Conservation (phyloP, 2,888 invertebrate genomes). For the Nemoura dubitans region DNA sequence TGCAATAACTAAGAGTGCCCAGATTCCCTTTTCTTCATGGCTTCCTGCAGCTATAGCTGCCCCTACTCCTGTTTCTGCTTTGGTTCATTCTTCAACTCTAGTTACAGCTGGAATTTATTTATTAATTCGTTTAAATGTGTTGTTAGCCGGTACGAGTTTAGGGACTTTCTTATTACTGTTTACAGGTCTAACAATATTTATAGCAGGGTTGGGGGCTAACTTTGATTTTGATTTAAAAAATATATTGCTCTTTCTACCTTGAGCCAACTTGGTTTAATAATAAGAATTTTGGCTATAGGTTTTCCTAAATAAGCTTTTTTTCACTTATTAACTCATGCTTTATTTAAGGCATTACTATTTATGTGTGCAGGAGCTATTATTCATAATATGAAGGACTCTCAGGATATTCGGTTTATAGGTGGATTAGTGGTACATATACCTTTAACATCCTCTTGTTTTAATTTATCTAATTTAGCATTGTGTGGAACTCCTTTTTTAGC, state of each 20-base stretch:
- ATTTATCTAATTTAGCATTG: conserved; percentile 69
- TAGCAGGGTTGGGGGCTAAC: conserved; percentile 67
- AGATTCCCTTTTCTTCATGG: conserved; percentile 55
- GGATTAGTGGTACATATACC: conserved; percentile 59
- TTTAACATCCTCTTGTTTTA: conserved; percentile 59
- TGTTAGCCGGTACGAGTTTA: conserved; percentile 61
- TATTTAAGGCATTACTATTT: conserved; percentile 81
- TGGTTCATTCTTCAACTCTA: conserved; percentile 14
- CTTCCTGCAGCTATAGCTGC: conserved; percentile 19
- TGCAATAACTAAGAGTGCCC: conserved; percentile 77
- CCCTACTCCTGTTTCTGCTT: background rate
- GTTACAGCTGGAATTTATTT: conserved; percentile 62
- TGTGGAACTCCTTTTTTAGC: conserved; percentile 70
- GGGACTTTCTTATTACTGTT: conserved; percentile 60
- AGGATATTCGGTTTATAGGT: conserved; percentile 74
- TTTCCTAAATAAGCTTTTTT: conserved; percentile 70
- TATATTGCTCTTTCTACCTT: conserved; percentile 80
- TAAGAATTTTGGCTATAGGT: conserved; percentile 69
- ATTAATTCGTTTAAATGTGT: conserved; percentile 73
- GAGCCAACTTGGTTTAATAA: conserved; percentile 79
- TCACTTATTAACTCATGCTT: conserved; percentile 77
- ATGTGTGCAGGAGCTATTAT: conserved; percentile 76
- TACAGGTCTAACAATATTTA: background rate
- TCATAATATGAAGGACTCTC: conserved; percentile 69
- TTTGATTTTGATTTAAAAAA: conserved; percentile 73